Evolutionary conservation across 92 coral and sea anemone genomes (phyloP).

Genomic region (Actinernus sp.): DNA sequence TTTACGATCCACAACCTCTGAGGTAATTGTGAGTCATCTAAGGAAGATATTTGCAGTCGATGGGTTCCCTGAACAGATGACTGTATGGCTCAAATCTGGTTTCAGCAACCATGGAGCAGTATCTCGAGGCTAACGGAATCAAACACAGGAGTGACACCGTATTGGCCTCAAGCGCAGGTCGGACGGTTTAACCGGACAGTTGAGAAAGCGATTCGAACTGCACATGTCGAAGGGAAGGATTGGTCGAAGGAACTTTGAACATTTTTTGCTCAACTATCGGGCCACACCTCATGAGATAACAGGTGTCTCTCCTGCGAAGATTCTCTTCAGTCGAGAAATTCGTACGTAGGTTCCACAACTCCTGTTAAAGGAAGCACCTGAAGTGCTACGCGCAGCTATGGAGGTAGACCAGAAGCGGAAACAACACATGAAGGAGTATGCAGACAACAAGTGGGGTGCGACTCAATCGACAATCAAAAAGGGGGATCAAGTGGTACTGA

Average conservation of each 20-base stretch:
- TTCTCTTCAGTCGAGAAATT: neutral
- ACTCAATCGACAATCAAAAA: neutral
- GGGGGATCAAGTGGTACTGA: slow-evolving; percentile 1
- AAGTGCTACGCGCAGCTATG: neutral
- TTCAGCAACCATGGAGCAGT: slow-evolving; percentile 14
- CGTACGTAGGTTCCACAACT: neutral
- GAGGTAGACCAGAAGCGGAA: neutral
- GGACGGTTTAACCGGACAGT: slow-evolving; percentile 13
- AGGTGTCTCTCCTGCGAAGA: neutral
- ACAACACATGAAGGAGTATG: slow-evolving; percentile 6
- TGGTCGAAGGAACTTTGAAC: neutral
- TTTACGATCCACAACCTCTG: slow-evolving; percentile 4
- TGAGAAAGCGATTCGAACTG: slow-evolving; percentile 15
- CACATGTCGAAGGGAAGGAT: slow-evolving; percentile 18
- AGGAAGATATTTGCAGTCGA: slow-evolving; percentile 6
- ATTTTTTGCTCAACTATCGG: slow-evolving; percentile 4
- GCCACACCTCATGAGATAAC: slow-evolving; percentile 1
- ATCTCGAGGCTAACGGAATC: slow-evolving; percentile 10
- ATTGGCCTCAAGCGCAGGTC: slow-evolving; percentile 20
- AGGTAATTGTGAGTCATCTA: slow-evolving; percentile 3
- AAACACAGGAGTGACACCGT: slow-evolving; percentile 5
- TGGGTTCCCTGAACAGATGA: slow-evolving; percentile 17
- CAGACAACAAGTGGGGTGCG: neutral
- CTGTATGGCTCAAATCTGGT: too few relatives aligned
- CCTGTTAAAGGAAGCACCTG: neutral